phyloP scores from a whole-genome alignment of 2,113 vertebrate genomes.

The Pachyramphus minor region DNA sequence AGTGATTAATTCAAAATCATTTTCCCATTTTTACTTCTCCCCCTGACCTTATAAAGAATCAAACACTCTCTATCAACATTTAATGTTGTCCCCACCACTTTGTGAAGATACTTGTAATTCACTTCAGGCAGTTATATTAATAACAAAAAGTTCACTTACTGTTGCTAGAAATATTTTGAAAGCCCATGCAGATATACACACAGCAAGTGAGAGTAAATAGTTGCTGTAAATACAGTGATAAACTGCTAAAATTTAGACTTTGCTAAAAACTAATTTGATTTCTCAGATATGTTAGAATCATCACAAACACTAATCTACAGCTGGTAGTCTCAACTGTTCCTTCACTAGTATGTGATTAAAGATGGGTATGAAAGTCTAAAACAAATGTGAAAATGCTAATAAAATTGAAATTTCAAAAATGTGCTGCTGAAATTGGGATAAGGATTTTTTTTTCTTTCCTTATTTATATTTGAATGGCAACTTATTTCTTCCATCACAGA shows the following conservation, averaged over 20 bases:
- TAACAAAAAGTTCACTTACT: neutral
- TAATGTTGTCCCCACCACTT: neutral
- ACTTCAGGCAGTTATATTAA: neutral
- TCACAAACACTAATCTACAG: constrained; percentile 37
- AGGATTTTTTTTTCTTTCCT: neutral
- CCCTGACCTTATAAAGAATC: neutral
- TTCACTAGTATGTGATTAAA: neutral
- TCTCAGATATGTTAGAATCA: constrained; percentile 24
- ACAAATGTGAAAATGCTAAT: neutral
- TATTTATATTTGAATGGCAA: neutral
- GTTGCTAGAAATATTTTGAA: constrained; percentile 4
- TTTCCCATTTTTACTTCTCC: neutral
- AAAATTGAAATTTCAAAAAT: neutral
- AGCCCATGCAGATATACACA: neutral
- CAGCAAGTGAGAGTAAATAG: constrained; percentile 27
- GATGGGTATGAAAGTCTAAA: neutral
- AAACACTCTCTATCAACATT: neutral
- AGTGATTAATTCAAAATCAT: neutral
- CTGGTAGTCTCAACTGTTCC: constrained; percentile 25
- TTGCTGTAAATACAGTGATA: constrained; percentile 5
- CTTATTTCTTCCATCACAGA: neutral
- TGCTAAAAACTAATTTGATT: constrained; percentile 37
- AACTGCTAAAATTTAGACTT: constrained; percentile 29
- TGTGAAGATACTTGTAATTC: neutral
- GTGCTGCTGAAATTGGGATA: neutral